Conservation (phyloP, 2,888 invertebrate genomes). For the Drosophila kambysellisi region DNA sequence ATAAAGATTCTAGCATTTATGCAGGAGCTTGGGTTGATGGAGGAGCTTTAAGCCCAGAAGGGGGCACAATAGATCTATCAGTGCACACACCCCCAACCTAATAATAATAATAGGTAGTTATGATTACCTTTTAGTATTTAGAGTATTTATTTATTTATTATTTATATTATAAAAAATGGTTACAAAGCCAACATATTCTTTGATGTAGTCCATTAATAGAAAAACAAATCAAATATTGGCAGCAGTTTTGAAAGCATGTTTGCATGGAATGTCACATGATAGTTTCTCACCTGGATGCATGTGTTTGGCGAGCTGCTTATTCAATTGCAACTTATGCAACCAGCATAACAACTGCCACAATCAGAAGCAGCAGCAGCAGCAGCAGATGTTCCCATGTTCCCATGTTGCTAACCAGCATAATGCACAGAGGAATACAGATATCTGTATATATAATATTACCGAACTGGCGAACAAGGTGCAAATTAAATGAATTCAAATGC, state of each 20-base stretch:
- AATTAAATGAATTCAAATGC: slow-evolving; percentile 77
- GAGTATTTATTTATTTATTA: no score
- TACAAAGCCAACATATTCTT: background rate
- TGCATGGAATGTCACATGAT: background rate
- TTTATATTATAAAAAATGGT: background rate
- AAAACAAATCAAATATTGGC: background rate
- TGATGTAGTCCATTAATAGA: background rate
- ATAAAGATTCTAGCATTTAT: no score
- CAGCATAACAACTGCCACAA: slow-evolving; percentile 36
- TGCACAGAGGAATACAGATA: slow-evolving; percentile 14
- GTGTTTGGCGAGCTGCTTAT: background rate
- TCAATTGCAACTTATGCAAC: slow-evolving; percentile 13
- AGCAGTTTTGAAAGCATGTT: background rate
- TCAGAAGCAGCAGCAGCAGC: background rate
- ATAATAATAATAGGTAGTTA: no score
- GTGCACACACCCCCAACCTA: no score
- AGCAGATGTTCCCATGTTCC: slow-evolving; percentile 39
- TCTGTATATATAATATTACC: slow-evolving; percentile 64
- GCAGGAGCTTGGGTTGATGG: no score
- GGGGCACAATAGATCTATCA: no score
- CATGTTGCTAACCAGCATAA: slow-evolving; percentile 50
- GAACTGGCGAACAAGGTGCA: slow-evolving; percentile 73
- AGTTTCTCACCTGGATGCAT: background rate
- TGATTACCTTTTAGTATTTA: no score
- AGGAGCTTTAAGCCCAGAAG: no score